Evolutionary conservation across 2,888 invertebrate species (phyloP), one percentile per base, ranked within the genome.

Genomic region (Aporophyla lueneburgensis): DNA sequence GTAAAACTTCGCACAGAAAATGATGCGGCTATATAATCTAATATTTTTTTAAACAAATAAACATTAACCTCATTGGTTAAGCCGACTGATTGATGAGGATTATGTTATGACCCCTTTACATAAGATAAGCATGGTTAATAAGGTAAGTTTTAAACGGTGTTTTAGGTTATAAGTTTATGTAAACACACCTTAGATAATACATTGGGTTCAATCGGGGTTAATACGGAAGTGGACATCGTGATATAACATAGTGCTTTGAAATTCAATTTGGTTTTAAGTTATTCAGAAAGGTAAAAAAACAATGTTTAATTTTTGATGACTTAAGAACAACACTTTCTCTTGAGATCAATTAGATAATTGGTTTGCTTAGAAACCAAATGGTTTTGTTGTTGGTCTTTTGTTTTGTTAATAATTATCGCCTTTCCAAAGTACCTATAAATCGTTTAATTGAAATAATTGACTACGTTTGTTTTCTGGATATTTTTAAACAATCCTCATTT

Each of bases 161-260:
- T 49, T 12, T 58, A 54, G 71, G 76, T 63, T 53, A 63, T 3
- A 46, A 24, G 54, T 58, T 84, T 80, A 81, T 77, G 53, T 71
- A 84, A 83, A 84, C 24, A 43, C 67, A 53, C 67, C 70, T 76
- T 72, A 76, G 70, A 59, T 73, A 80, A 79, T 61, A 71, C n/a
- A 73, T 78, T 49, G 58, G 67, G 40, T 67, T 19, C 14, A 24
- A 77, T 71, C 51, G 70, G 63, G 74, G 81, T 78, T 74, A 81
- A 16, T 27, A 53, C 69, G 85, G 79, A 84, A 74, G 40, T 78
- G 49, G 19, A 53, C 33, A 59, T 59, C 21, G 12, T 33, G 72
- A 84, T 24, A 58, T 83, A 84, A 83, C 56, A 14, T 27, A 3
- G n/a, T 7, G 19, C 33, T 75, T 68, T 56, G 24, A 74, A 79